Evolutionary conservation across 1,140 invertebrate species (phyloP), one percentile per base, ranked within the genome.

Genomic region (Aporrectodea caliginosa): DNA sequence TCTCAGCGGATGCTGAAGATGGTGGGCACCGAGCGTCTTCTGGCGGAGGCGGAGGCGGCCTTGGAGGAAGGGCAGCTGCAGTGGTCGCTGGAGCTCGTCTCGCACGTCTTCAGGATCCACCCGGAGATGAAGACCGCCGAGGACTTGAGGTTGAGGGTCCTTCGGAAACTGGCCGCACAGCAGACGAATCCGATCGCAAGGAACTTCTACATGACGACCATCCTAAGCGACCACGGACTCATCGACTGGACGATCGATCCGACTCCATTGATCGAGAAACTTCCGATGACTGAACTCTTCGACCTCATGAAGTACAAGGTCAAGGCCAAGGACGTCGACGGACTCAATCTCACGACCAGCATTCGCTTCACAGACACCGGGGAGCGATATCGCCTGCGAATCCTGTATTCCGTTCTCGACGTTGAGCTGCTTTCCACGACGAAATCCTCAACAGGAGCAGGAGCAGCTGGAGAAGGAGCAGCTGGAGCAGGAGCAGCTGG

Each of bases 1-100:
- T 83, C 83, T 1, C 43, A 82, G 58, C 71, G 80, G 72, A 82
- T 85, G 80, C 34, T 84, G 16, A 78, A 81, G 22, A 76, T 85
- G 27, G 78, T 82, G 30, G 85, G 69, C 2, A 2, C 6, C 6
- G 81, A 82, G 43, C 29, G 82, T 30, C 12, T 84, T 0, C 58
- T 83, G 32, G 35, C 69, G 0, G 30, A 75, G 29, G 83, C 84
- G 1, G 79, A 82, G 73, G 69, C 78, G 43, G 85, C 85, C 30
- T 70, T 82, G 16, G 73, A 81, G 22, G 75, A 78, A 14, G 78
- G 82, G 75, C 84, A 85, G 69, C 82, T 79, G 71, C 84, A 85
- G 68, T 85, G 85, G 85, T 83, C 85, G 6, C 74, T 85, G 77
- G 82, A 82, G 79, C 73, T 85, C 16, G 79, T 82, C 0, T 82